Evolutionary conservation across 2,797 vertebrate genomes (phyloP).

Genomic region (Pseudochirops cupreus): DNA sequence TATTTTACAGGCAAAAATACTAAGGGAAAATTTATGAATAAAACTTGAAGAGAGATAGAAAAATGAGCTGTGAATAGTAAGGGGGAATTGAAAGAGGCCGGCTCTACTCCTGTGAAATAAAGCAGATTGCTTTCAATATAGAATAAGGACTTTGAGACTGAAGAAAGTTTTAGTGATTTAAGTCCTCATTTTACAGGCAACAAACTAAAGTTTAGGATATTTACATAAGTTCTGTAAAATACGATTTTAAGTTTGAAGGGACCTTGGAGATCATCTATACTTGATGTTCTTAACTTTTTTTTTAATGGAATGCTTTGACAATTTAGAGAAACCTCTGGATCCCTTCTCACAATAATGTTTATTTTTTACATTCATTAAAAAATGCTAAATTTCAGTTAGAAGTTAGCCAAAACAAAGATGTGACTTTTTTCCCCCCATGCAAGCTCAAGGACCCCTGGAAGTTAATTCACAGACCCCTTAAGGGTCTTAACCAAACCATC

Average conservation of each 20-base stretch:
- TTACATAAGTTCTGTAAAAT: not conserved
- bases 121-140: not conserved
- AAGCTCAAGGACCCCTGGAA: not conserved
- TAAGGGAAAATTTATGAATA: conserved; percentile 5
- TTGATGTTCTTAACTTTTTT: not conserved
- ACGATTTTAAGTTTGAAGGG: not conserved
- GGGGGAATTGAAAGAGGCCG: not conserved
- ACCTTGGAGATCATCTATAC: not conserved
- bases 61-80: conserved; percentile 15
- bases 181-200: not conserved
- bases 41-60: conserved; percentile 10
- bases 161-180: not conserved
- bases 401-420: not conserved
- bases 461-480: not conserved
- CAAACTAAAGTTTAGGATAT: not conserved
- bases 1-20: not conserved
- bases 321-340: not conserved
- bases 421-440: not conserved
- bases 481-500: not conserved
- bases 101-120: not conserved
- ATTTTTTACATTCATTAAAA: not conserved
- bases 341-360: not conserved
- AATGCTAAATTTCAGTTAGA: not conserved
- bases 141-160: not conserved
- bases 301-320: not conserved